A percentile compares a stretch with the other conserved stretches of the same genome.
phyloP scores from a whole-genome alignment of 2,113 vertebrate genomes.

The Beaufortia kweichowensis region DNA sequence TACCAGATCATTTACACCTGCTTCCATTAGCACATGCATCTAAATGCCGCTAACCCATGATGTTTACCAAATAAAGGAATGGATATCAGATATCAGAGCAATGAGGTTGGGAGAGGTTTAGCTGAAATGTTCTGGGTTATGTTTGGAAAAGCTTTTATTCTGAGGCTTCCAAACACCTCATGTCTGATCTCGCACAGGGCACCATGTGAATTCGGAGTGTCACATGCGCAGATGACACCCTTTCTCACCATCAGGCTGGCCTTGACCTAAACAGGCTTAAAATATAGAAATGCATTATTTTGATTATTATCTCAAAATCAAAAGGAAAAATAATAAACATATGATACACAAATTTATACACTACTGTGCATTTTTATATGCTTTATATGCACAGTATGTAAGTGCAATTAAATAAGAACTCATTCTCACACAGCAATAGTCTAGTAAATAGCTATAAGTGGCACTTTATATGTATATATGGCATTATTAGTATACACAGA shows the following conservation, averaged over 20 bases:
- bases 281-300: not conserved
- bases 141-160: slow-evolving; percentile 1
- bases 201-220: not conserved
- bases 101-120: not conserved
- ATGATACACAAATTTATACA: too few species aligned
- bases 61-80: not conserved
- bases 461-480: not conserved
- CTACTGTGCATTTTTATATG: too few species aligned
- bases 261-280: not conserved
- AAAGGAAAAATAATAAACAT: not conserved
- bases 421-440: too few species aligned
- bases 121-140: not conserved
- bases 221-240: not conserved
- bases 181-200: too few species aligned
- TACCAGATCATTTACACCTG: slow-evolving; percentile 3
- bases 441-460: not conserved
- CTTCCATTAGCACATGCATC: slow-evolving; percentile 5
- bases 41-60: slow-evolving; percentile 1
- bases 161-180: too few species aligned
- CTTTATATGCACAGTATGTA: too few species aligned
- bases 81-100: not conserved
- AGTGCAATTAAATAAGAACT: too few species aligned
- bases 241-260: not conserved
- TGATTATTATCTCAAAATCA: not conserved
- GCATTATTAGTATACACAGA: not conserved